Evolutionary conservation across 2,888 invertebrate genomes (phyloP), one percentile per base, ranked within the genome.

Genomic region (Nebria brevicollis): DNA sequence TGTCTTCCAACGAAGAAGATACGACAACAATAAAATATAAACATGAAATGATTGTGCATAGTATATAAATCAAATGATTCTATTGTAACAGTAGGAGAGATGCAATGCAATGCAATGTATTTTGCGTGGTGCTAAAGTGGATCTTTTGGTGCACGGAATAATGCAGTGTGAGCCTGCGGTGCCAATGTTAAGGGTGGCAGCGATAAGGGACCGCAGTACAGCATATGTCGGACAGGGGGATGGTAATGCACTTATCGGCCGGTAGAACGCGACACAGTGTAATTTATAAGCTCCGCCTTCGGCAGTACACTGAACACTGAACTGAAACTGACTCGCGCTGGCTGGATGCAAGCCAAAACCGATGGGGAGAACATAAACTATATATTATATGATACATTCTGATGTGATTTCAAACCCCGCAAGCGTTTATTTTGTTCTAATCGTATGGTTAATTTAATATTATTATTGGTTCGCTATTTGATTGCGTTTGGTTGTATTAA

Each of bases 181-280:
- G 26, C 34, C 34, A 25, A 11, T 70, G 70, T 70, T 70, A 70
- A 70, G 70, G 70, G 70, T 70, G 70, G 70, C 70, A 7, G 70
- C 70, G 86, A 86, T 86, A 86, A 87, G 85, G 85, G 11, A 13
- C 54, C 54, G 54, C 83, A 84, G 84, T 85, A 84, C 85, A 85
- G 86, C 86, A 86, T 86, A 87, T 86, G 87, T 86, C 86, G 86
- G 85, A 85, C 85, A 86, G 86, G 86, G 86, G 85, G 85, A 85
- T 85, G 87, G 86, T 87, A 87, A 87, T 87, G 84, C 87, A 85
- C 86, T 87, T 88, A 88, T 88, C 87, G 86, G 84, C 83, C 83
- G 84, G 83, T 83, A 84, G 84, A 84, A 83, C 83, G 83, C 83
- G 82, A 82, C 83, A 84, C 84, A 83, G 75, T 83, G 85, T 85